Evolutionary conservation across 2,797 vertebrate species (phyloP).

Genomic region (Notamacropus eugenii): DNA sequence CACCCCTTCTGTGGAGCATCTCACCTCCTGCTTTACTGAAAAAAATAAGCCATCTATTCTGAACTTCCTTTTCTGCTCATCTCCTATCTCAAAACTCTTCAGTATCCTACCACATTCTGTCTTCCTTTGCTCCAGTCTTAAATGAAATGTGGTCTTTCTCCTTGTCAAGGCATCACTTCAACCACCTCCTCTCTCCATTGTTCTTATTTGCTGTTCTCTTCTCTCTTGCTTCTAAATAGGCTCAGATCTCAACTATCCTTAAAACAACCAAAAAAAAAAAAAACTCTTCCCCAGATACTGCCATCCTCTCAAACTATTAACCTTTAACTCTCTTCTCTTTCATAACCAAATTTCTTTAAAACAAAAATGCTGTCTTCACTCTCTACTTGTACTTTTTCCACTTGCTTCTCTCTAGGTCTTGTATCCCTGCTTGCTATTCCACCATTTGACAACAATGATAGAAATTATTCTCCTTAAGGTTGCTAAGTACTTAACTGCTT

Average conservation of each 20-base stretch:
- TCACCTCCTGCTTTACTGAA: background rate
- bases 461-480: background rate
- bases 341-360: background rate
- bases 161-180: background rate
- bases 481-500: background rate
- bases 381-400: background rate
- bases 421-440: background rate
- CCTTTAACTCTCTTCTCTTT: background rate
- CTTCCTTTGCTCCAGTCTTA: background rate
- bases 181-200: background rate
- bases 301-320: background rate
- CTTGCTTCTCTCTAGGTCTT: background rate
- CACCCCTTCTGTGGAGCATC: background rate
- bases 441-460: background rate
- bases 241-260: background rate
- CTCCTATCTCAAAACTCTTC: background rate
- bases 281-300: background rate
- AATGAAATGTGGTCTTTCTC: background rate
- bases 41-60: background rate
- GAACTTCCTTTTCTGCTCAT: background rate
- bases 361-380: background rate
- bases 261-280: background rate
- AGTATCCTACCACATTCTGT: background rate
- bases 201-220: background rate
- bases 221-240: background rate